These are phyloP conservation scores for Timandra comae DNA, from an alignment of 2,888 invertebrate species.

Conservation along the genomic window DNA sequence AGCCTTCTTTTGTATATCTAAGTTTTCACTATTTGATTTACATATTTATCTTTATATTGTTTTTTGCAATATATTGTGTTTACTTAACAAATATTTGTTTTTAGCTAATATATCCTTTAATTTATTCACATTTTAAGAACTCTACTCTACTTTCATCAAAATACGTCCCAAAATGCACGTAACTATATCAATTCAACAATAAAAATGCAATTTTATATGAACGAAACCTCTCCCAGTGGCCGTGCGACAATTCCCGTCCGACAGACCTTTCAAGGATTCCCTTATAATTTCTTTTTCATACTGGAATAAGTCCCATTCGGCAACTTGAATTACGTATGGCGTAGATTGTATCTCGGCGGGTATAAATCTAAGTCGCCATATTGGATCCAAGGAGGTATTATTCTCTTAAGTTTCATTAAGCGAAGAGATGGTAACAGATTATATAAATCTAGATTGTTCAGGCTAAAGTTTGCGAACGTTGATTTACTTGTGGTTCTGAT, in stretches of 20 bases:
- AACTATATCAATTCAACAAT: too few species aligned
- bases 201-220: too few species aligned
- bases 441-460: constrained; percentile 42
- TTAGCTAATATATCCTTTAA: too few species aligned
- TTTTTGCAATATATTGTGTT: too few species aligned
- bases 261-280: constrained; percentile 43
- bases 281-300: constrained; percentile 71
- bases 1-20: too few species aligned
- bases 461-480: constrained; percentile 33
- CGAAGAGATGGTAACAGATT: constrained; percentile 58
- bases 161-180: too few species aligned
- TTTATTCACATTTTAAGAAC: too few species aligned
- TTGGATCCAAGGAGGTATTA: constrained; percentile 63
- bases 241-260: too few species aligned
- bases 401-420: constrained; percentile 75
- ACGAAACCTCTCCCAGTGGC: too few species aligned
- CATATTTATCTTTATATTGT: too few species aligned
- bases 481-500: constrained; percentile 29
- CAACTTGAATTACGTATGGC: constrained; percentile 70
- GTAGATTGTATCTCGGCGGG: constrained; percentile 55
- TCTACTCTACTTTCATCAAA: constrained; percentile 4
- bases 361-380: constrained; percentile 65
- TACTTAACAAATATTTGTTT: too few species aligned
- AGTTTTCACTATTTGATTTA: too few species aligned
- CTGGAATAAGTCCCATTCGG: constrained; percentile 54